A percentile compares a stretch with the other conserved stretches of the same genome.
Evolutionary conservation across 1,140 invertebrate species (phyloP).

Genomic region (Drosophila virilis): DNA sequence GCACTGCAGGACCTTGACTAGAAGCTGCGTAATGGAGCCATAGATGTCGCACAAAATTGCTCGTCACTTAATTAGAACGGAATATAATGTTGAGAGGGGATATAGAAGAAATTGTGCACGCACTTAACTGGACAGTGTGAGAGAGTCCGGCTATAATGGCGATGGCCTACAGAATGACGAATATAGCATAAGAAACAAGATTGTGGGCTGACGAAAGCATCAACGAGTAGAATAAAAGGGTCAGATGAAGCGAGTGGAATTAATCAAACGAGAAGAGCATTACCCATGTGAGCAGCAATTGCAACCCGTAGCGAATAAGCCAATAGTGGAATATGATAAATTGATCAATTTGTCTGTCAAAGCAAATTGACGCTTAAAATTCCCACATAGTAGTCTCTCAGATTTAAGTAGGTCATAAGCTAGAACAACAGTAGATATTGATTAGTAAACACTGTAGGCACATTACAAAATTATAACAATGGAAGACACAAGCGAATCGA

Average conservation of each 20-base stretch:
- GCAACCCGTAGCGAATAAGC: too few relatives aligned
- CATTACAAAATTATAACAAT: conserved; percentile 31
- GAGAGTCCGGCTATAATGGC: not conserved
- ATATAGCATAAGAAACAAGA: too few relatives aligned
- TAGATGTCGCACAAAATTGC: conserved; percentile 28
- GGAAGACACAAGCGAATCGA: conserved; percentile 25
- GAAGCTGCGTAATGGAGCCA: conserved; percentile 33
- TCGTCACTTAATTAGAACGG: conserved; percentile 42
- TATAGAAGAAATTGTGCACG: not conserved
- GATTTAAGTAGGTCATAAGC: not conserved
- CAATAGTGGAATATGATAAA: not conserved
- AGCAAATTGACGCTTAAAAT: not conserved
- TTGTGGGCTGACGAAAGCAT: too few relatives aligned
- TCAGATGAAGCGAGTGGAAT: not conserved
- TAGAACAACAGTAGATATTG: conserved; percentile 11
- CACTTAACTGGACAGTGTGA: not conserved
- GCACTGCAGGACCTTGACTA: conserved; percentile 67
- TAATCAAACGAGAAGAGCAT: not conserved
- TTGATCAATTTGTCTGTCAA: too few relatives aligned
- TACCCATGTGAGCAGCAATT: not conserved
- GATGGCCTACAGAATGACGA: not conserved
- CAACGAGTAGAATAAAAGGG: too few relatives aligned
- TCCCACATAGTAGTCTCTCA: conserved; percentile 4
- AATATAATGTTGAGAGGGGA: not conserved
- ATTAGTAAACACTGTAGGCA: conserved; percentile 5